Evolutionary conservation across 2,888 invertebrate genomes (phyloP).

Genomic region (Aporophyla nigra): DNA sequence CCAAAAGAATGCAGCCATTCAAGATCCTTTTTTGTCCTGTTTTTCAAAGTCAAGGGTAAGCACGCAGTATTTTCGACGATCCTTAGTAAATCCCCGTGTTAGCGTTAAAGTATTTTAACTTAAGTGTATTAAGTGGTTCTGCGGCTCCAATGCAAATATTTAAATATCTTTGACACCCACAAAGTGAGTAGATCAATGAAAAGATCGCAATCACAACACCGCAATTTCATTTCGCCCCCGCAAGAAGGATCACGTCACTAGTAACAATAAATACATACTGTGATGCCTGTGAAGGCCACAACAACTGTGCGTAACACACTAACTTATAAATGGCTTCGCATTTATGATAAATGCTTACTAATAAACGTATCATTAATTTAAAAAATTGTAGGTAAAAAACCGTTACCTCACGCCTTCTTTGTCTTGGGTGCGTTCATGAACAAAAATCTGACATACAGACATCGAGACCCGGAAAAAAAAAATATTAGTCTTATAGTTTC

Average conservation of each 20-base stretch:
- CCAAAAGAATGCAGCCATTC: not conserved
- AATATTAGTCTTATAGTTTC: constrained; percentile 31
- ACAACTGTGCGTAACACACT: constrained; percentile 61
- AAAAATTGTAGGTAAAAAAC: constrained; percentile 22
- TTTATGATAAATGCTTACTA: constrained; percentile 34
- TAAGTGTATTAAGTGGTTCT: constrained; percentile 28
- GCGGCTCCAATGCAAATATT: constrained; percentile 69
- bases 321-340: constrained; percentile 44
- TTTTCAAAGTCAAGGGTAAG: constrained; percentile 32
- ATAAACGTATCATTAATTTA: constrained; percentile 43
- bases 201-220: constrained; percentile 81
- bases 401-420: constrained; percentile 22
- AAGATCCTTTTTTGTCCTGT: constrained; percentile 8
- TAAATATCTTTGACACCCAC: constrained; percentile 75
- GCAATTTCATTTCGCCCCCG: constrained; percentile 87
- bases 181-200: constrained; percentile 81
- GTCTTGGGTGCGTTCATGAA: constrained; percentile 31
- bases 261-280: constrained; percentile 74
- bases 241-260: constrained; percentile 80
- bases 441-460: constrained; percentile 32
- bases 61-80: not conserved
- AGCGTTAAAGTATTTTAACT: constrained; percentile 23
- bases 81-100: constrained; percentile 11
- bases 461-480: constrained; percentile 49
- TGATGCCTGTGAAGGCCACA: constrained; percentile 71